Conservation (phyloP, 1,140 invertebrate species). For the Lordiphosa clarofinis region DNA sequence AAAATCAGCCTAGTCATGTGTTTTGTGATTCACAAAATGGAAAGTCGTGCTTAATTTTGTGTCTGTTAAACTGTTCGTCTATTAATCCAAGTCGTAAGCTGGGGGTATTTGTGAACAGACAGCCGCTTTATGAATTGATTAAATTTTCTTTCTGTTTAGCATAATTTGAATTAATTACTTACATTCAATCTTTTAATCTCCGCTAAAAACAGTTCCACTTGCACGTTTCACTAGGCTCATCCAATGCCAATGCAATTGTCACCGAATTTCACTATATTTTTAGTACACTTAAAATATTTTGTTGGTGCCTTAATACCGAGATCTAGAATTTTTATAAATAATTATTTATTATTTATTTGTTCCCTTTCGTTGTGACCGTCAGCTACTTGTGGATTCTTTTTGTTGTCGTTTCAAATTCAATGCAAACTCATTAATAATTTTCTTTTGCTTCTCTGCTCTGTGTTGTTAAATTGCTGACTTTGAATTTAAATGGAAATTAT, state of each 20-base stretch:
- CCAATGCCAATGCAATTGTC: constrained; percentile 33
- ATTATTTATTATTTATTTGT: constrained; percentile 43
- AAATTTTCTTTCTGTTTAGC: too few relatives aligned
- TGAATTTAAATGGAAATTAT: constrained; percentile 20
- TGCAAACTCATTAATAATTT: constrained; percentile 37
- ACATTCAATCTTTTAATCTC: neutral
- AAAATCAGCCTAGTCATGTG: too few relatives aligned
- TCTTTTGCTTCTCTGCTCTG: constrained; percentile 21
- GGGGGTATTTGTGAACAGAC: too few relatives aligned
- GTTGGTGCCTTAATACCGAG: constrained; percentile 32
- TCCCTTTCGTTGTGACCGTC: constrained; percentile 20
- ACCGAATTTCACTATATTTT: constrained; percentile 19
- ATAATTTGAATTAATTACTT: neutral
- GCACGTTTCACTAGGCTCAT: neutral
- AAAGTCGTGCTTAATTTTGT: too few relatives aligned
- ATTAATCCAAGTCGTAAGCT: too few relatives aligned
- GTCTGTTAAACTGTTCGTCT: too few relatives aligned
- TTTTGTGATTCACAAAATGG: too few relatives aligned
- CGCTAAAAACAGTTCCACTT: neutral
- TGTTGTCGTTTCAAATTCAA: constrained; percentile 13
- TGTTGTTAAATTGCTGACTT: constrained; percentile 38
- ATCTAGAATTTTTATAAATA: constrained; percentile 29
- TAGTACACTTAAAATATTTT: constrained; percentile 9
- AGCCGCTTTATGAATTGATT: too few relatives aligned
- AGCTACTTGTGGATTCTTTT: constrained; percentile 71